Conservation (phyloP, 1,140 invertebrate genomes). For the Atta cephalotes region DNA sequence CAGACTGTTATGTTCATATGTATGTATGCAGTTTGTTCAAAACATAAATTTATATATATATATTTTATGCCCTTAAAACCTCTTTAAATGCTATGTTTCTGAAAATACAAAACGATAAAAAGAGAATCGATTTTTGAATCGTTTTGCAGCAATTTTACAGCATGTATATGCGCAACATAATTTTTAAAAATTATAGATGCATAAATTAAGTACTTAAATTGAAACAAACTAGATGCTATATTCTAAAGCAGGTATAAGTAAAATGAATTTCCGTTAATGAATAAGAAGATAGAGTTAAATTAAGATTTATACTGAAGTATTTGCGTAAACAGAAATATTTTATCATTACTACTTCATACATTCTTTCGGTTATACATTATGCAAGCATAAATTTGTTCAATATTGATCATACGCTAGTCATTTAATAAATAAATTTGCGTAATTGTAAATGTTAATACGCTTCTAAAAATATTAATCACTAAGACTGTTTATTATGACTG, state of each 20-base stretch:
- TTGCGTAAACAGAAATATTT: not conserved
- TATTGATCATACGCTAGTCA: not conserved
- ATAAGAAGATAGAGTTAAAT: not conserved
- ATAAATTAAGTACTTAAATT: not conserved
- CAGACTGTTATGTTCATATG: too few species aligned
- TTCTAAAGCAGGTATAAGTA: not conserved
- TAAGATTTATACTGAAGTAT: conserved; percentile 28
- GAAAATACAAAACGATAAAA: conserved; percentile 2
- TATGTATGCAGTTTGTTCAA: too few species aligned
- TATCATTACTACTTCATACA: not conserved
- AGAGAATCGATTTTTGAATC: not conserved
- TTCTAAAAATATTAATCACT: conserved; percentile 5
- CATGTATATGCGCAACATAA: not conserved
- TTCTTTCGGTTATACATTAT: not conserved
- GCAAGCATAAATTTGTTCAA: not conserved
- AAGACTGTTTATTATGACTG: not conserved
- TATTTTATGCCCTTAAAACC: too few species aligned
- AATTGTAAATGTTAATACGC: conserved; percentile 17
- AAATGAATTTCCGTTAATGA: not conserved
- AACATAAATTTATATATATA: too few species aligned
- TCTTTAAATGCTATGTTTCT: not conserved
- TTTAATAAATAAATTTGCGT: conserved; percentile 9
- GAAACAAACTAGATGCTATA: not conserved
- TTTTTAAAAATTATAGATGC: not conserved
- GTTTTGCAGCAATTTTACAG: conserved; percentile 3